Evolutionary conservation across 2,888 invertebrate genomes (phyloP).

Genomic region (Sarcophaga carnaria): DNA sequence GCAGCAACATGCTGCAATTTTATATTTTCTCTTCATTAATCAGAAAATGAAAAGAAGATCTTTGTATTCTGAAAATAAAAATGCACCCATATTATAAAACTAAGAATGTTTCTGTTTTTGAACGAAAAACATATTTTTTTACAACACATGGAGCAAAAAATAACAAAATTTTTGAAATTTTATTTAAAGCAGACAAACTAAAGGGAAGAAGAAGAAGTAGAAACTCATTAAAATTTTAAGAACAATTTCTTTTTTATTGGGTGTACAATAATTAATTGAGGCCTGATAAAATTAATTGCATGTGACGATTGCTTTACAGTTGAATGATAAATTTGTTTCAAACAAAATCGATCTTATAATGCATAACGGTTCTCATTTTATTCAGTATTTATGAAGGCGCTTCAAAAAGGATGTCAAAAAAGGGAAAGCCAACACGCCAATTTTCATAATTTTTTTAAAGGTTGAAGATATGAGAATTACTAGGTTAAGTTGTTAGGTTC

Average conservation of each 20-base stretch:
- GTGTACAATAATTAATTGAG: conserved; percentile 15
- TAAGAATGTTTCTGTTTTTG: no score
- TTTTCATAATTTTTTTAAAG: no score
- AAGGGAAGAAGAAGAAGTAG: background rate
- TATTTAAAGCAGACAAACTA: conserved; percentile 37
- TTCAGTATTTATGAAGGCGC: no score
- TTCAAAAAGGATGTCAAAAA: no score
- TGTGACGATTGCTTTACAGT: background rate
- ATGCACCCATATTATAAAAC: background rate
- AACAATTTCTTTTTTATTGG: conserved; percentile 23
- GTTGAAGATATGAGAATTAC: no score
- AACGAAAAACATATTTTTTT: conserved; percentile 13
- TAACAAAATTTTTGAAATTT: conserved; percentile 39
- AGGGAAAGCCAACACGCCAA: no score
- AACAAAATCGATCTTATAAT: background rate
- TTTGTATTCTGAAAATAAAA: conserved; percentile 31
- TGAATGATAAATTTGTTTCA: background rate
- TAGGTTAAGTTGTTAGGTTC: no score
- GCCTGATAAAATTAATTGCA: background rate
- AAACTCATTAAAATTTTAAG: conserved; percentile 37
- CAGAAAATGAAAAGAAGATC: conserved; percentile 25
- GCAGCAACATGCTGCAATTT: conserved; percentile 43
- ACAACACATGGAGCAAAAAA: conserved; percentile 11
- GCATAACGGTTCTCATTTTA: no score
- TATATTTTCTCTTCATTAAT: conserved; percentile 28